Evolutionary conservation across 2,797 vertebrate species (phyloP).

Genomic region (Poeciliopsis paucimaculata): DNA sequence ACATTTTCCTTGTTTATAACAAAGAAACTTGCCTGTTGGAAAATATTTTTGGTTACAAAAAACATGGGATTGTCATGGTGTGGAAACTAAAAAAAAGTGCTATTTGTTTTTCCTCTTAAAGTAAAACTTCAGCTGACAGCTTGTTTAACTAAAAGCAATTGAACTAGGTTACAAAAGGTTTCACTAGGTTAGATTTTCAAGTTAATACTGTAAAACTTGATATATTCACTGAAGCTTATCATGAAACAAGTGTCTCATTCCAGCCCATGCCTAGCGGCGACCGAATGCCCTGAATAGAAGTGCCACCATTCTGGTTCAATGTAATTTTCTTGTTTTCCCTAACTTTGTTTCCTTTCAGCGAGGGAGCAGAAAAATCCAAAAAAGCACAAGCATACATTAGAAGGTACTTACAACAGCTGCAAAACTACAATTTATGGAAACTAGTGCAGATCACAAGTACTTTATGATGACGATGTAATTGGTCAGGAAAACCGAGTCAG

Average conservation of each 20-base stretch:
- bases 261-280: background rate
- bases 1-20: background rate
- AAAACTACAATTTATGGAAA: slow-evolving; percentile 68
- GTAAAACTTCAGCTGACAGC: background rate
- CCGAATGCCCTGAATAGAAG: background rate
- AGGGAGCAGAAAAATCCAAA: slow-evolving; percentile 25
- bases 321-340: background rate
- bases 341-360: background rate
- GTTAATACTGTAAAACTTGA: background rate
- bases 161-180: background rate
- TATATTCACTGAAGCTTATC: background rate
- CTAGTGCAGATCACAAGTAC: slow-evolving; percentile 68
- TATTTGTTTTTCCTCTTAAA: background rate
- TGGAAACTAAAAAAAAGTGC: background rate
- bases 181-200: background rate
- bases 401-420: slow-evolving; percentile 67
- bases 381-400: slow-evolving; percentile 72
- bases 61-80: background rate
- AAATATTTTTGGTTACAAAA: background rate
- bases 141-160: background rate
- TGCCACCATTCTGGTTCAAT: background rate
- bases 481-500: slow-evolving; percentile 57
- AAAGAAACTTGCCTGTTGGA: background rate
- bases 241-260: background rate
- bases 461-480: slow-evolving; percentile 61